Evolutionary conservation across 2,113 vertebrate genomes (phyloP).

Genomic region (Arenaria interpres): DNA sequence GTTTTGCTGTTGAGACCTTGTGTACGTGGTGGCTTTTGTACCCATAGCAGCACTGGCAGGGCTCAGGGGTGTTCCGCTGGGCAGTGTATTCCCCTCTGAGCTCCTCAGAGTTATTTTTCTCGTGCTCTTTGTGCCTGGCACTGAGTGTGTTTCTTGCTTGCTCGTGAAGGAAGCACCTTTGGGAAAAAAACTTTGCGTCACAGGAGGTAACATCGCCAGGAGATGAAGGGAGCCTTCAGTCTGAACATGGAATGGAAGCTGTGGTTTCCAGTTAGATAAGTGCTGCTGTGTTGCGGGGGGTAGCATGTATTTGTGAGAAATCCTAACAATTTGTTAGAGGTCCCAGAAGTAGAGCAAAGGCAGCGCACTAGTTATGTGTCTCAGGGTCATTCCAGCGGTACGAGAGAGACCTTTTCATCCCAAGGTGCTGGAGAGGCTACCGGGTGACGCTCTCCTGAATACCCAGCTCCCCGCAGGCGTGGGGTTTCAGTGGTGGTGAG

Average conservation of each 20-base stretch:
- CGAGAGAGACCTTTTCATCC: not conserved
- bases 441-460: not conserved
- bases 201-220: not conserved
- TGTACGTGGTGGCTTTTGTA: not conserved
- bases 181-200: not conserved
- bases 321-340: not conserved
- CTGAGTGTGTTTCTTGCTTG: not conserved
- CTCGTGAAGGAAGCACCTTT: not conserved
- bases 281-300: not conserved
- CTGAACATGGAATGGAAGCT: not conserved
- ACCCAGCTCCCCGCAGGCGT: rapidly evolving
- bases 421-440: not conserved
- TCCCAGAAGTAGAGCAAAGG: not conserved
- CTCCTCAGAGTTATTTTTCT: not conserved
- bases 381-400: not conserved
- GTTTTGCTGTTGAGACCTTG: not conserved
- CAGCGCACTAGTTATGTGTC: not conserved
- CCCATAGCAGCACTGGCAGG: not conserved
- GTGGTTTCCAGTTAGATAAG: not conserved
- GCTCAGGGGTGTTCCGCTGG: not conserved
- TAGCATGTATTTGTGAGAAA: not conserved
- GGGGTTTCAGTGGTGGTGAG: not conserved
- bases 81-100: not conserved
- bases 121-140: not conserved
- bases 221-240: not conserved